Evolutionary conservation across 2,797 vertebrate species (phyloP), one percentile per base, ranked within the genome.

Genomic region (Poeciliopsis gracilis): DNA sequence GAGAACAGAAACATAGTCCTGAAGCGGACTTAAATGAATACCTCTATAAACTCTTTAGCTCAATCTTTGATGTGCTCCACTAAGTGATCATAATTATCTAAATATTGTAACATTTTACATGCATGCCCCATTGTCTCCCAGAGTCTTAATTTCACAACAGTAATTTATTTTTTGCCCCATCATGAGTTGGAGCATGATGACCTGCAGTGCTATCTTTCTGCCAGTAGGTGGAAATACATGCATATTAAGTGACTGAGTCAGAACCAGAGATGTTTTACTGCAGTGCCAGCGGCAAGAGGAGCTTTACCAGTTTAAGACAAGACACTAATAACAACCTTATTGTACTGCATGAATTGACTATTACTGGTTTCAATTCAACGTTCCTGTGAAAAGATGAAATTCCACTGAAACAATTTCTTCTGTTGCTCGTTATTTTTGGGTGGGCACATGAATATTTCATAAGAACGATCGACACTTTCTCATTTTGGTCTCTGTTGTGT

Each of bases 201-300:
- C 72, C 66, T 94, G 94, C 91, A 95, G 90, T 95, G 81, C 82
- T 78, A 79, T 57, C n/a, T 30, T 75, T 88, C 83, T n/a, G 79
- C 94, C 95, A 94, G 92, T 89, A 95, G 95, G 94, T 91, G 95
- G 95, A 90, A 92, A 95, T 93, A 82, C 86, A 87, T 93, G 91
- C 93, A 93, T 93, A 93, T 94, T 94, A 92, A 93, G 91, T 90
- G 86, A 82, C 73, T 91, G 90, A 90, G 89, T 82, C 80, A 77
- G 70, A 86, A 88, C 83, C 89, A 90, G 79, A 78, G 79, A 83
- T 73, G 49, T 82, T 91, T 80, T 82, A 79, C 89, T 90, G 90
- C 90, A 91, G 86, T 81, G 84, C 49, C 75, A 71, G 46, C 28
- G 69, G 70, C 80, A 85, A 79, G 25, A 77, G 25, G 45, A 76